Conservation (phyloP, 2,113 vertebrate genomes). For the Bombycilla garrulus region DNA sequence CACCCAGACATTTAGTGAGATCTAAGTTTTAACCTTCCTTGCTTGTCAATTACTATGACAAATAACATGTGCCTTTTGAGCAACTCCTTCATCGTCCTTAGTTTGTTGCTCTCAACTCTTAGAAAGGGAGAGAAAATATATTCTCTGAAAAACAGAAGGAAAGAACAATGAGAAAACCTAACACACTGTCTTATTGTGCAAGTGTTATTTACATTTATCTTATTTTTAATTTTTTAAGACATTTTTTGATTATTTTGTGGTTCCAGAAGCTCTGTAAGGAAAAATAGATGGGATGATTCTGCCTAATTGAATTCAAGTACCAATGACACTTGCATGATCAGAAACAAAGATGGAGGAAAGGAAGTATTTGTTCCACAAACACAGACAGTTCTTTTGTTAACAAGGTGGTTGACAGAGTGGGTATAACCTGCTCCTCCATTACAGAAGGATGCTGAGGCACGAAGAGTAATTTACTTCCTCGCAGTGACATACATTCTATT, state of each 20-base stretch:
- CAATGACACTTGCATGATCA: background rate
- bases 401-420: background rate
- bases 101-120: background rate
- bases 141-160: background rate
- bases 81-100: background rate
- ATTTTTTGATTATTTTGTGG: background rate
- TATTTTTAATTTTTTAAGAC: background rate
- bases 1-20: background rate
- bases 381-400: background rate
- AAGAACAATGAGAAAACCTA: background rate
- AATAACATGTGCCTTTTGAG: background rate
- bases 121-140: background rate
- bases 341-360: background rate
- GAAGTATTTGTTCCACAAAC: background rate
- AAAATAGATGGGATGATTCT: background rate
- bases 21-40: background rate
- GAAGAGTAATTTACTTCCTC: background rate
- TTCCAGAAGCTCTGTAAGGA: background rate
- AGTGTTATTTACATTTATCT: background rate
- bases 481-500: background rate
- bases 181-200: background rate
- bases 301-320: background rate
- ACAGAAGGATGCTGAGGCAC: background rate
- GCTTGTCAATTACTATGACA: background rate
- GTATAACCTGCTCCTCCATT: background rate